These are phyloP conservation scores for Penaeus monodon DNA, from an alignment of 2,888 invertebrate genomes.

Conservation along the genomic window DNA sequence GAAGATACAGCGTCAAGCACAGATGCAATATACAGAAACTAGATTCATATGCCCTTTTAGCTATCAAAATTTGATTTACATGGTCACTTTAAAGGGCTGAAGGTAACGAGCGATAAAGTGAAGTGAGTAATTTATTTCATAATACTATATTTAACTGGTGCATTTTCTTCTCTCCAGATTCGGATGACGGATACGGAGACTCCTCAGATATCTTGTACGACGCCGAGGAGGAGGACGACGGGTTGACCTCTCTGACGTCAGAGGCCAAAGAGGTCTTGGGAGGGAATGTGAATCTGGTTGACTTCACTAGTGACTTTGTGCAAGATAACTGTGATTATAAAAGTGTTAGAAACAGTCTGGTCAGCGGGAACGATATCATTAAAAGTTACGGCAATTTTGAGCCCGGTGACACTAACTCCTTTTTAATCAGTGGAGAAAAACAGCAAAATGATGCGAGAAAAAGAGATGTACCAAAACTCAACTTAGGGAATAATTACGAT, in stretches of 20 bases:
- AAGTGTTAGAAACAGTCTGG: not conserved
- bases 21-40: no score
- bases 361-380: not conserved
- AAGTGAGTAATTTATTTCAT: no score
- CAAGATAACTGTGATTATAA: not conserved
- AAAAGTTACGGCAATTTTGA: no score
- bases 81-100: no score
- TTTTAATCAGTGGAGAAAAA: no score
- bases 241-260: constrained; percentile 25
- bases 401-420: no score
- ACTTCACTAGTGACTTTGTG: not conserved
- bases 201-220: constrained; percentile 60
- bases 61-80: no score
- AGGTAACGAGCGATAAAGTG: no score
- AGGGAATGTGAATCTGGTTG: constrained; percentile 33
- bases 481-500: not conserved
- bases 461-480: not conserved
- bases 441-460: not conserved
- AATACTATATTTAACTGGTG: no score
- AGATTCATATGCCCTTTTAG: no score
- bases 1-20: no score
- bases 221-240: constrained; percentile 57
- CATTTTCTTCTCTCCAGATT: constrained; percentile 24
- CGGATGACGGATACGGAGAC: constrained; percentile 61
- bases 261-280: constrained; percentile 36